A percentile compares a stretch with the other conserved stretches of the same genome.
These are phyloP conservation scores for Tricholauxania praeusta DNA, from an alignment of 2,888 invertebrate genomes.

Conservation along the genomic window DNA sequence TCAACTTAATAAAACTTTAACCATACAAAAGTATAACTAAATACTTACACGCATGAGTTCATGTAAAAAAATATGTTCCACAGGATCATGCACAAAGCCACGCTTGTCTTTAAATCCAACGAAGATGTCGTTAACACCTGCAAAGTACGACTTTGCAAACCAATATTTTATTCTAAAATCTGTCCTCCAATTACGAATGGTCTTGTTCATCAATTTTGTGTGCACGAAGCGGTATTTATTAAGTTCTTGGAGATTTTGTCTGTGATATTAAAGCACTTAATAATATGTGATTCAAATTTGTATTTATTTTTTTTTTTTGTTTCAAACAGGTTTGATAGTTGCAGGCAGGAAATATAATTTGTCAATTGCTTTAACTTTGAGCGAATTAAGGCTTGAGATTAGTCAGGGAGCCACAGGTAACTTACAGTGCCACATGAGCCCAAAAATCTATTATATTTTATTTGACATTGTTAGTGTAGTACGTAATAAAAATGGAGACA, in stretches of 20 bases:
- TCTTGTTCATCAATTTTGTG: slow-evolving; percentile 17
- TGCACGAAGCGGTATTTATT: slow-evolving; percentile 1
- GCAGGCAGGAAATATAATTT: too few species aligned
- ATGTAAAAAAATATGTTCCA: background rate
- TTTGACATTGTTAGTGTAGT: too few species aligned
- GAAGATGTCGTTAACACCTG: slow-evolving; percentile 14
- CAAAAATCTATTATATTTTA: too few species aligned
- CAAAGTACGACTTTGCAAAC: slow-evolving; percentile 18
- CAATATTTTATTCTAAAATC: background rate
- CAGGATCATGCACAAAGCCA: slow-evolving; percentile 4
- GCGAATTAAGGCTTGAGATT: too few species aligned
- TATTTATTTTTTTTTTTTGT: too few species aligned
- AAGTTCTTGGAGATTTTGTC: slow-evolving; percentile 1
- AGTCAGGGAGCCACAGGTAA: too few species aligned
- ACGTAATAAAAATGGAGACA: too few species aligned
- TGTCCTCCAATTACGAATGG: slow-evolving; percentile 6
- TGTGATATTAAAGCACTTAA: background rate
- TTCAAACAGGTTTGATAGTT: too few species aligned
- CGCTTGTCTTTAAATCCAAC: background rate
- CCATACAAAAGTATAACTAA: background rate
- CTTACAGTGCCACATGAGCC: too few species aligned
- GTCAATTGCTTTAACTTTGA: too few species aligned
- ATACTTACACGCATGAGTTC: background rate
- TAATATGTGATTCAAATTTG: too few species aligned
- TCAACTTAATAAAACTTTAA: background rate